Conservation (phyloP, 2,888 invertebrate genomes). For the Clostera curtula region DNA sequence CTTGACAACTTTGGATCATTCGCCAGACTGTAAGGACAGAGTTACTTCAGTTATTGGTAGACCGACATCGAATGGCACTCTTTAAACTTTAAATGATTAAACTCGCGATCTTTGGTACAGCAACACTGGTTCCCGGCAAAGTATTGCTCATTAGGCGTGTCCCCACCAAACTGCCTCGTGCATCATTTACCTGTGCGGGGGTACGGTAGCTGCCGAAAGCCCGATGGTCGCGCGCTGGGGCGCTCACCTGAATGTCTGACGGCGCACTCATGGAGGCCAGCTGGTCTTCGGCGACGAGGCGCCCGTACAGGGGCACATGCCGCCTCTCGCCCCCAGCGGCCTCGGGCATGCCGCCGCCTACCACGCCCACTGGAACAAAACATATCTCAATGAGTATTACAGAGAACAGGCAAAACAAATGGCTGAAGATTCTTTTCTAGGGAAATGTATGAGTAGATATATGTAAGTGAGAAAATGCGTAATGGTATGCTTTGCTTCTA, state of each 20-base stretch:
- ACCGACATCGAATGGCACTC: too few relatives aligned
- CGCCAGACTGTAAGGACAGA: too few relatives aligned
- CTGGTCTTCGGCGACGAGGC: slow-evolving; percentile 93
- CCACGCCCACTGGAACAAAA: slow-evolving; percentile 64
- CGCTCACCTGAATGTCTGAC: slow-evolving; percentile 79
- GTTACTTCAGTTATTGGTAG: too few relatives aligned
- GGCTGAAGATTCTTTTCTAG: too few relatives aligned
- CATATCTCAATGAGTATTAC: not conserved
- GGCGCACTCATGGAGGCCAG: slow-evolving; percentile 78
- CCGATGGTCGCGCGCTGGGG: slow-evolving; percentile 69
- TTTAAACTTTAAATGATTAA: too few relatives aligned
- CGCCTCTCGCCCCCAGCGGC: slow-evolving; percentile 72
- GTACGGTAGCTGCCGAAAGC: slow-evolving; percentile 70
- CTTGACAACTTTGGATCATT: too few relatives aligned
- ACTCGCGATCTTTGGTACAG: too few relatives aligned
- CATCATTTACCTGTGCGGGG: slow-evolving; percentile 68
- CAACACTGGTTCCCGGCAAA: slow-evolving; percentile 13
- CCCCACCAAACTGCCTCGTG: slow-evolving; percentile 64
- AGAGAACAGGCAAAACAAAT: slow-evolving; percentile 6
- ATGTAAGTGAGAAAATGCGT: too few relatives aligned
- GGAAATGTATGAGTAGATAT: too few relatives aligned
- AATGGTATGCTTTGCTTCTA: too few relatives aligned
- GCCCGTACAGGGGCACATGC: slow-evolving; percentile 90
- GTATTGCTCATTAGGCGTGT: slow-evolving; percentile 15
- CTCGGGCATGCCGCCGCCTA: slow-evolving; percentile 64